Evolutionary conservation across 2,113 vertebrate genomes (phyloP).

Genomic region (Tilapia sparmanii): DNA sequence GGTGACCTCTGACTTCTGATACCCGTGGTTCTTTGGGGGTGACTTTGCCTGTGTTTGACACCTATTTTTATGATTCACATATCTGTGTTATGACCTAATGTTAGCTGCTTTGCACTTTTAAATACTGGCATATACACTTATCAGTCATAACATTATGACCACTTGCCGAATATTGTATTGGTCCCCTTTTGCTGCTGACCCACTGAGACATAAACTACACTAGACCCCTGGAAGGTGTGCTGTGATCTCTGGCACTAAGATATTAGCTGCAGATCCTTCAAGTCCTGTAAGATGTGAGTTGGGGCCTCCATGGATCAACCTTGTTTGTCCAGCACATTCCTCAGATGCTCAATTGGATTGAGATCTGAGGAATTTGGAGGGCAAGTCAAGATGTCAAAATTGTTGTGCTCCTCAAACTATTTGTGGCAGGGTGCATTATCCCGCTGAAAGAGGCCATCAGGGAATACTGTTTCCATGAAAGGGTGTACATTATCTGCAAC

Average conservation of each 20-base stretch:
- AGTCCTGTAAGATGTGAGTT: neutral
- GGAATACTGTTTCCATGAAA: neutral
- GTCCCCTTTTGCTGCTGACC: fast-evolving
- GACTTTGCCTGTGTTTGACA: fast-evolving
- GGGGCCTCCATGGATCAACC: neutral
- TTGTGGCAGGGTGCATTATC: fast-evolving
- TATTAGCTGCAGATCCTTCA: neutral
- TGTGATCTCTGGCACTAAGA: neutral
- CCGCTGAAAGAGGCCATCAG: neutral
- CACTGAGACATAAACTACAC: neutral
- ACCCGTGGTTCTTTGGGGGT: neutral
- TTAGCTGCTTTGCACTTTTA: neutral
- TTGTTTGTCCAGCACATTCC: neutral
- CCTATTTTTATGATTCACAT: neutral
- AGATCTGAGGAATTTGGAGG: neutral
- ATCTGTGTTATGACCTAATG: neutral
- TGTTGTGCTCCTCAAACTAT: neutral
- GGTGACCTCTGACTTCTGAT: constrained; percentile 8
- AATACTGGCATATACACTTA: neutral
- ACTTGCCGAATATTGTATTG: neutral
- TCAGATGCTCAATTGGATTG: neutral
- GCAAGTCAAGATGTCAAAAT: neutral
- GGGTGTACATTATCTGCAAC: neutral
- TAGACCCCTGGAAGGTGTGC: neutral
- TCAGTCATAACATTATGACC: neutral